These are phyloP conservation scores for Hydrotaea cyrtoneurina DNA, from an alignment of 2,888 invertebrate species.

Conservation along the genomic window DNA sequence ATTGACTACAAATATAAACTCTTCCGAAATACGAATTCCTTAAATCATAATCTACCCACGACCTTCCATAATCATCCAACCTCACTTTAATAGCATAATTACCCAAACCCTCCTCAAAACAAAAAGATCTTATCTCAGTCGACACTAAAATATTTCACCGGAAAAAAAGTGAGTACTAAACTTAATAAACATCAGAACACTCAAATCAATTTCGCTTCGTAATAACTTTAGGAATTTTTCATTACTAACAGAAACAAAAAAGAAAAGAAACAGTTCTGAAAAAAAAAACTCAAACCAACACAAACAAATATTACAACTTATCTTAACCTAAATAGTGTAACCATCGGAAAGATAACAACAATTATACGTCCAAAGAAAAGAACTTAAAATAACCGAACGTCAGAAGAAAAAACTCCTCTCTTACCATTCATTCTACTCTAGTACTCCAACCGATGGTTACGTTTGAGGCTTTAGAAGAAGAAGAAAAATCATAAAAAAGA, in stretches of 20 bases:
- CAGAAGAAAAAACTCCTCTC: neutral
- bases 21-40: no score
- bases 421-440: neutral
- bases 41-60: no score
- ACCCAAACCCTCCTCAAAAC: no score
- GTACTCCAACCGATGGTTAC: no score
- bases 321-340: conserved; percentile 46
- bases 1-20: no score
- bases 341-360: conserved; percentile 39
- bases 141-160: no score
- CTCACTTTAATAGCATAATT: no score
- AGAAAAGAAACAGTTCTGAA: neutral
- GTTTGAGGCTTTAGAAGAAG: no score
- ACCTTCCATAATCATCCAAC: no score
- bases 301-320: conserved; percentile 20
- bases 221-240: neutral
- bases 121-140: no score
- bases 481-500: neutral
- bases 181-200: no score
- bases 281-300: neutral
- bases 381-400: neutral
- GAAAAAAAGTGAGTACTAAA: neutral
- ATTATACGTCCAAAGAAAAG: neutral
- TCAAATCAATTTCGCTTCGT: neutral
- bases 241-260: neutral